Conservation (phyloP, 2,888 invertebrate genomes). For the Boloria euphrosyne region DNA sequence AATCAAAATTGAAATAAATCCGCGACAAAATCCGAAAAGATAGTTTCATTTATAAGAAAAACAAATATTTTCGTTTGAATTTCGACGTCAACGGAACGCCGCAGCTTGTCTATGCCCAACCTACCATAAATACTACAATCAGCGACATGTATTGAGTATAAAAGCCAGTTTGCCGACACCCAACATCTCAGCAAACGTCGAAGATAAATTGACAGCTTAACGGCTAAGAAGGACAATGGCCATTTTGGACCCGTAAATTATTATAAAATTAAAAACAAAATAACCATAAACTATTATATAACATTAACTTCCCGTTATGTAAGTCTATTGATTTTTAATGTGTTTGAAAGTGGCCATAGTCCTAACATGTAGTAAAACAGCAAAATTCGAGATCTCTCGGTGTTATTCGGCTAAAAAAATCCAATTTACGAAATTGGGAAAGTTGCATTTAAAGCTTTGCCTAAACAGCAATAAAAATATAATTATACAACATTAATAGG, state of each 20-base stretch:
- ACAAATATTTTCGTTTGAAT: conserved; percentile 29
- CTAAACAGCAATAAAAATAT: conserved; percentile 63
- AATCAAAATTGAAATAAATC: too few relatives aligned
- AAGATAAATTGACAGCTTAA: conserved; percentile 43
- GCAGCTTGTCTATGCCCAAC: conserved; percentile 63
- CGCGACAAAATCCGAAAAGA: too few relatives aligned
- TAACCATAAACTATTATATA: not conserved
- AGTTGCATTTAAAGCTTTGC: conserved; percentile 43
- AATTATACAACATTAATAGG: conserved; percentile 37
- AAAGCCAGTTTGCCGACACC: conserved; percentile 68
- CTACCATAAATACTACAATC: conserved; percentile 67
- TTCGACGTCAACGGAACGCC: conserved; percentile 51
- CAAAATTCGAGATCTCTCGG: conserved; percentile 54
- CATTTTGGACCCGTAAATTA: conserved; percentile 44
- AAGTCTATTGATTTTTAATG: conserved; percentile 9
- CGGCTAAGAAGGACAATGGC: conserved; percentile 50
- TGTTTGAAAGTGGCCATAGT: conserved; percentile 41
- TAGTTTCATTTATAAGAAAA: conserved; percentile 31
- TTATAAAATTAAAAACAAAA: conserved; percentile 14
- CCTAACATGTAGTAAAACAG: conserved; percentile 41
- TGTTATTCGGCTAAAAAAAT: conserved; percentile 56
- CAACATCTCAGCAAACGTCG: conserved; percentile 31
- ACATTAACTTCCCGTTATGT: not conserved
- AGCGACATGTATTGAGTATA: conserved; percentile 67
- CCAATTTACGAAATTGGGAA: conserved; percentile 60